Base-by-base conservation (phyloP, 2,797 vertebrate species). In the Tapirus indicus region DNA sequence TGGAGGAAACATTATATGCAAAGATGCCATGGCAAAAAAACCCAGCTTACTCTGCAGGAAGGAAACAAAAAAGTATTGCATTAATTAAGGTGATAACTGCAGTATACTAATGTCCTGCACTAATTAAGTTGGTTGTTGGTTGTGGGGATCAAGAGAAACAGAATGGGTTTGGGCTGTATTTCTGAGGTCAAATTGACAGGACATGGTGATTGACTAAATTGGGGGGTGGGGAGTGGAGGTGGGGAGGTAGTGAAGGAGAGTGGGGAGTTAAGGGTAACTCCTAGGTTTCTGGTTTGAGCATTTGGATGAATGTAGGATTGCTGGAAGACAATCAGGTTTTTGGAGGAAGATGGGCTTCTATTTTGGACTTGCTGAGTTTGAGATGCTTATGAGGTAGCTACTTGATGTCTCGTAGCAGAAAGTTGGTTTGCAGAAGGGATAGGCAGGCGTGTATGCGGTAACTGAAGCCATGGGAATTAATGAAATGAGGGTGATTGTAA, bases 161-260 rank as follows among this genome's bases (percentile, higher is more conserved):
- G 16, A 32, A 32, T 66, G 49, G 17, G 32, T 79, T 88, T 35
- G 69, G 62, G 41, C 64, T 93, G 21, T 60, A 89, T 91, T 88
- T 95, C 78, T 94, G 88, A 69, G 44, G 52, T 95, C 69, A 89
- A 49, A 93, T 74, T 89, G 77, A 62, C 35, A 54, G 80, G 84
- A 49, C 32, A 1, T 87, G 54, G 56, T 82, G 79, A 78, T 56
- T 89, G 68, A 80, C 88, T 83, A 72, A 82, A 62, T 58, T 89
- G 9, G 62, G 68, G 29, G 23, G 27, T n/a, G n/a, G 41, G 10
- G 35, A 66, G 38, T 96, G 16, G 41, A 90, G 47, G 8, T 35
- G 3, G 44, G n/a, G n/a, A n/a, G n/a, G 2, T 6, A 27, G 29
- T 52, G 52, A 58, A 6, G 78, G 56, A 58, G 35, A 52, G 52